phyloP scores from a whole-genome alignment of 2,113 vertebrate species.

The Rhabdomys dilectus region DNA sequence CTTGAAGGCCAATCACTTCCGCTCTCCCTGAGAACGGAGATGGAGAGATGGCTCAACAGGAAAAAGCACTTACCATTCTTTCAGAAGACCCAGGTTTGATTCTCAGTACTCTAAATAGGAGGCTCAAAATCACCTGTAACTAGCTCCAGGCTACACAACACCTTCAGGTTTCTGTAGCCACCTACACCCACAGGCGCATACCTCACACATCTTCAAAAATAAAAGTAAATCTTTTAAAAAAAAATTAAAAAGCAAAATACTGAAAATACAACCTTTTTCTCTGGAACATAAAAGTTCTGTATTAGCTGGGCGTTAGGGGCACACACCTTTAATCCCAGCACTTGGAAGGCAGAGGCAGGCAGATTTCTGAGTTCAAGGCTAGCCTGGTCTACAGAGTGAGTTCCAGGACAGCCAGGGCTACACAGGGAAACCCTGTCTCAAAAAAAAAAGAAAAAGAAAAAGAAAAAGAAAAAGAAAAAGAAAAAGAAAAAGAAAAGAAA shows the following conservation, averaged over 20 bases:
- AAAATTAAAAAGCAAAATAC: constrained; percentile 3
- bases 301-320: background rate
- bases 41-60: background rate
- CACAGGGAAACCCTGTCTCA: no score
- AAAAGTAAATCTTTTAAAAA: background rate
- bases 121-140: background rate
- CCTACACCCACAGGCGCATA: background rate
- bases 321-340: no score
- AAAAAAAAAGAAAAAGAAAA: no score
- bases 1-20: background rate
- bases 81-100: no score
- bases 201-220: background rate
- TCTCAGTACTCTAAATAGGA: background rate
- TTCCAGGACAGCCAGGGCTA: no score
- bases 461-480: background rate
- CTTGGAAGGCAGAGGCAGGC: no score
- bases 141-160: background rate
- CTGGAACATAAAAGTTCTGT: background rate
- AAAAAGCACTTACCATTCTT: no score
- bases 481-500: no score
- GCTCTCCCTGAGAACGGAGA: background rate
- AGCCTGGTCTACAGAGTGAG: no score
- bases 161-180: background rate
- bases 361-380: no score
- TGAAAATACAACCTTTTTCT: background rate